Evolutionary conservation across 1,140 invertebrate genomes (phyloP).

Genomic region (Arion vulgaris): DNA sequence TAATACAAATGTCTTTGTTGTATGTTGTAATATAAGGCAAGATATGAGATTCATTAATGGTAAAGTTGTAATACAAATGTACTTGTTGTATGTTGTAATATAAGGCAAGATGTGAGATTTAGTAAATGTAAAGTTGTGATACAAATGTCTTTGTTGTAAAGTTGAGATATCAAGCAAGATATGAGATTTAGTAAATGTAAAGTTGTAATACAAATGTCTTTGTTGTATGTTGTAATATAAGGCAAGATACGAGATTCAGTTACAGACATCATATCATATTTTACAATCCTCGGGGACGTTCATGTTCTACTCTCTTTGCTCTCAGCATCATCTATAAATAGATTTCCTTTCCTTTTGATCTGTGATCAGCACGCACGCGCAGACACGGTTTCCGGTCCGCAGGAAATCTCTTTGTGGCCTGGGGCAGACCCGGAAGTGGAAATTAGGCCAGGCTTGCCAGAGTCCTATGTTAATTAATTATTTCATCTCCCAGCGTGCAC

Average conservation of each 20-base stretch:
- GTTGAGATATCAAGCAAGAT: background rate
- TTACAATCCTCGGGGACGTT: background rate
- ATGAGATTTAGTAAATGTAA: background rate
- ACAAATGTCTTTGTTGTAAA: background rate
- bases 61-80: background rate
- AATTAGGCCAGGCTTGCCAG: conserved; percentile 32
- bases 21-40: background rate
- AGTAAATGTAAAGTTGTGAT: background rate
- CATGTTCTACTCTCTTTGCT: background rate
- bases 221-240: background rate
- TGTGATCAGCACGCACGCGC: conserved; percentile 31
- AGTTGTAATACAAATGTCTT: background rate
- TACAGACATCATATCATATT: background rate
- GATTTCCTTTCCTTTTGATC: conserved; percentile 32
- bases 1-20: background rate
- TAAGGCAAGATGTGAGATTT: background rate
- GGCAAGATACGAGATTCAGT: background rate
- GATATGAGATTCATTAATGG: background rate
- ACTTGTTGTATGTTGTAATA: background rate
- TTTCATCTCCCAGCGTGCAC: conserved; percentile 20
- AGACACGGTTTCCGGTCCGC: conserved; percentile 29
- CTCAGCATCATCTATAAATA: background rate
- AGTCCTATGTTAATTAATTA: conserved; percentile 30
- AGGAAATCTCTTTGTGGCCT: conserved; percentile 34
- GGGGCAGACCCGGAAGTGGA: conserved; percentile 22